Base-by-base conservation (phyloP, 1,140 invertebrate genomes). In the Aplysia californica region DNA sequence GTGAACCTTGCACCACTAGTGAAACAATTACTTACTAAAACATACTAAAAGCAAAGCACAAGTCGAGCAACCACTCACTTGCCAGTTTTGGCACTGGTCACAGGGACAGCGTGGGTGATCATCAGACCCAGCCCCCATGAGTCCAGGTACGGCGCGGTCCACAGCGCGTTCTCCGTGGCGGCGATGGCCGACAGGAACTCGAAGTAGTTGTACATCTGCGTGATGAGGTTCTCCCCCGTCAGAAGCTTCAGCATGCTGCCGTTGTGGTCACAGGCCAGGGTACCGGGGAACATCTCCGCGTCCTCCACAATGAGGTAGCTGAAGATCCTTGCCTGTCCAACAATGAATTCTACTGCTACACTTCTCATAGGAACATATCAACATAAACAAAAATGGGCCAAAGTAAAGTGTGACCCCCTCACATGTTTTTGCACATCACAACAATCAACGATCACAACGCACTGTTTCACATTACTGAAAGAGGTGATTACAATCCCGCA, bases 131-230 rank as follows among this genome's bases (percentile, higher is more conserved):
- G 79, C 3, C 88, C 89, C 83, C 88, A 89, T 5, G 87, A 81
- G 82, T 91, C 90, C 10, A 91, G 80, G 76, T 91, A 91, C 0
- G 90, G 90, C 20, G 90, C 88, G 5, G 90, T 91, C 90, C 90
- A 91, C 59, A 90, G 69, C 15, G 89, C 88, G 23, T 85, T 78
- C 20, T 79, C 85, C 23, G 84, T 89, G 67, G 83, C 81, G 3
- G 90, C 85, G 80, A 87, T 89, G 23, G 85, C 83, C 0, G 90
- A 89, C 56, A 91, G 79, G 68, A 88, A 91, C 35, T 89, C 87
- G 81, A 90, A 91, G 76, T 91, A 91, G 76, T 90, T 89, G 70
- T 82, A 82, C 89, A 91, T 90, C 82, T 90, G 85, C 6, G 88
- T 89, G 71, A 91, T 91, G 10, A 91, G 83, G 77, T 90, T 90